Evolutionary conservation across 2,797 vertebrate species (phyloP).

Genomic region (Streptopelia turtur): DNA sequence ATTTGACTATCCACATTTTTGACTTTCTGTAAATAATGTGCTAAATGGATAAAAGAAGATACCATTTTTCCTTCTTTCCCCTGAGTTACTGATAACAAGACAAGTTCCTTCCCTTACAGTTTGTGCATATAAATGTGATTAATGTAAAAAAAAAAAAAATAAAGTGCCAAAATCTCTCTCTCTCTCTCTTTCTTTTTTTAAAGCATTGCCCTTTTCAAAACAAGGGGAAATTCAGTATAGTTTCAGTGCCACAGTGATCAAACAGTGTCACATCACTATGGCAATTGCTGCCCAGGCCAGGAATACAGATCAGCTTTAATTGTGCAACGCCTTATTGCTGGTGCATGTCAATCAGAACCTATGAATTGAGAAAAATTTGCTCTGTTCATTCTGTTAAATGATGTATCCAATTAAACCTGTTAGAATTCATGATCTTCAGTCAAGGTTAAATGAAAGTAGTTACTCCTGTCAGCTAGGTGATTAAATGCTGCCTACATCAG

Average conservation of each 20-base stretch:
- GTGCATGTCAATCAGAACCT: slow-evolving; percentile 99
- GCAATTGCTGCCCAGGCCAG: slow-evolving; percentile 94
- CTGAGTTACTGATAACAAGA: slow-evolving; percentile 68
- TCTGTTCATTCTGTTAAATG: slow-evolving; percentile 99
- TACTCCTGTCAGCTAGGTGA: slow-evolving; percentile 99
- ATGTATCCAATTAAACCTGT: slow-evolving; percentile 99
- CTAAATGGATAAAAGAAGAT: slow-evolving; percentile 67
- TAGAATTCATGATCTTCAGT: slow-evolving; percentile 99
- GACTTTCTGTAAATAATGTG: slow-evolving; percentile 64
- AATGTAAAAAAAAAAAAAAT: slow-evolving; percentile 63
- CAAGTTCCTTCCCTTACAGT: slow-evolving; percentile 71
- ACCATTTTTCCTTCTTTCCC: slow-evolving; percentile 68
- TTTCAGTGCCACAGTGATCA: slow-evolving; percentile 91
- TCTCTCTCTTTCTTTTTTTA: slow-evolving; percentile 75
- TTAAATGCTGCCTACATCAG: slow-evolving; percentile 99
- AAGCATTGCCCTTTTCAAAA: slow-evolving; percentile 89
- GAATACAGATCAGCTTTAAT: slow-evolving; percentile 99
- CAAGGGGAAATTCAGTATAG: slow-evolving; percentile 92
- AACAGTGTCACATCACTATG: slow-evolving; percentile 93
- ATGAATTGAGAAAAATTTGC: slow-evolving; percentile 99
- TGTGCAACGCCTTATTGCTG: slow-evolving; percentile 98
- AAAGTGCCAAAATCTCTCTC: slow-evolving; percentile 69
- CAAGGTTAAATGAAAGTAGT: slow-evolving; percentile 99
- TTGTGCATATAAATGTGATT: slow-evolving; percentile 76
- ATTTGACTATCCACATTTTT: slow-evolving; percentile 51